Evolutionary conservation across 2,888 invertebrate species (phyloP), one percentile per base, ranked within the genome.

Genomic region (Mellilla xanthometata): DNA sequence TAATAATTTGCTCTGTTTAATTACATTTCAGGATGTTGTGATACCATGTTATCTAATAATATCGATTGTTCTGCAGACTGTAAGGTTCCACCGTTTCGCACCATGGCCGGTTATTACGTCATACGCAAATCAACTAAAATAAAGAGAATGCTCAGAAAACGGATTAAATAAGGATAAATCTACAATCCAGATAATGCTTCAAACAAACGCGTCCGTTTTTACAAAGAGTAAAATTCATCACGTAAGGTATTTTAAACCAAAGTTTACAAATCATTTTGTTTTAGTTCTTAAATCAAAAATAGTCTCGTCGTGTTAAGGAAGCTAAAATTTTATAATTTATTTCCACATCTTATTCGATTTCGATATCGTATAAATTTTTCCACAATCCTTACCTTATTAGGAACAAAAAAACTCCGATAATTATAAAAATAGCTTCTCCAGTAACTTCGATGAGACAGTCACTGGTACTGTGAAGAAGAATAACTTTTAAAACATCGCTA

Each of bases 1-100:
- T 63, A 55, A 55, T 60, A 45, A 54, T 62, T 59, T 60, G 39
- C 61, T 12, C 24, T 29, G 46, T 60, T 54, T 62, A 59, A 62
- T 72, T 65, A 58, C 55, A 70, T 78, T 79, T 72, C 78, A 79
- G 78, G 76, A 66, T 55, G 49, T 66, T 54, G 54, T 54, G 51
- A 36, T 62, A 62, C 57, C 58, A 24, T 64, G 62, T 63, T 68
- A 64, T 38, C 46, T 72, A 67, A 69, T 60, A 51, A 60, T 62
- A 60, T 63, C 57, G 65, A 72, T 79, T 79, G 62, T 78, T 68
- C 80, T 73, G 67, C 80, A 79, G 80, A 76, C 61, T 61, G 64
- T 76, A 64, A 63, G 59, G 64, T 68, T 54, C 48, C 56, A 49
- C 49, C 52, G 51, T 60, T 56, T 54, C 46, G 49, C 56, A 54